Base-by-base conservation (phyloP, 37 sponge, comb jelly and placozoan species). In the Agelas oroides region DNA sequence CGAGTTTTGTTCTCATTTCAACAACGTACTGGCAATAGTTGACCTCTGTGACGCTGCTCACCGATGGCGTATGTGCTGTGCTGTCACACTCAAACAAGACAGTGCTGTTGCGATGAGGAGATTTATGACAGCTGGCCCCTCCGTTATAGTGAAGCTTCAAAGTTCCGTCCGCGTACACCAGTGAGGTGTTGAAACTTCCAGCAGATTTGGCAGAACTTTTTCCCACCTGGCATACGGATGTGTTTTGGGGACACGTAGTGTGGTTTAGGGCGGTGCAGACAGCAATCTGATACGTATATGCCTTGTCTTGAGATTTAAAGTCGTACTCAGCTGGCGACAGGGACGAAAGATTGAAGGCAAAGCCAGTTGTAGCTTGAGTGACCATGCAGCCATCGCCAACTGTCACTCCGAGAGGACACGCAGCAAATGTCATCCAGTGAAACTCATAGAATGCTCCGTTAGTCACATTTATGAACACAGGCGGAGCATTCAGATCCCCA, bases 371-470 rank as follows among this genome's bases (percentile, higher is more conserved):
- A 23, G 73, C 56, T 24, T 89, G 87, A 5, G 32, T 54, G 46
- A 93, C 87, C 11, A 73, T 64, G 53, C 94, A 93, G 71, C 71
- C 63, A 18, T 72, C 57, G 5, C 90, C 90, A 14, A 59, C 24
- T 8, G 33, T n/a, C 12, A 61, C 52, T 0, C 77, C 79, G 24
- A 39, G 28, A 2, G 87, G 90, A 58, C 94, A 93, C 0, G 94
- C 94, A 25, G 81, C 90, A 17, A 59, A 76, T 15, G 90, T 89
- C 62, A 28, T 77, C 94, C 94, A 93, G 46, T 89, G 90, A 40
- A 93, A 81, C 65, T 93, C 87, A 14, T 77, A 71, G 30, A 53
- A 59, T 16, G 53, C 34, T 1, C 28, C 70, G 46, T 76, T 52
- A 0, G 52, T 53, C 28, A 36, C 32, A 1, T 76, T 73, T 16